phyloP scores from a whole-genome alignment of 2,888 invertebrate genomes.

The Callyntrura guangdongensis region DNA sequence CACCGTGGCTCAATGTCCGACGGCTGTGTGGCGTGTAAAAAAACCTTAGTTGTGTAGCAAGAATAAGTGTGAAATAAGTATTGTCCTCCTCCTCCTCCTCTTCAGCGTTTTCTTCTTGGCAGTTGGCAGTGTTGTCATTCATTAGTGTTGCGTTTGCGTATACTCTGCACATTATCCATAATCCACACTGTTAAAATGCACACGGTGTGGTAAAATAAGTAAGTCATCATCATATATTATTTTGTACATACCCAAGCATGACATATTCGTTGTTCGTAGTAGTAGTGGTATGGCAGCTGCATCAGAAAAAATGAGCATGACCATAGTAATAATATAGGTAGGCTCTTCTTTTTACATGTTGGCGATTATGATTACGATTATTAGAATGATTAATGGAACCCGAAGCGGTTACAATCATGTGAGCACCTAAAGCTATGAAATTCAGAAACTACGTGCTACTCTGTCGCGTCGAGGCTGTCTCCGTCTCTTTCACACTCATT shows the following conservation, averaged over 20 bases:
- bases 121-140: conserved; percentile 61
- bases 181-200: conserved; percentile 2
- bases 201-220: conserved; percentile 23
- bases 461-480: conserved; percentile 5
- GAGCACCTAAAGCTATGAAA: conserved; percentile 66
- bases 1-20: no score
- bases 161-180: neutral
- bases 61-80: conserved; percentile 22
- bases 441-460: conserved; percentile 52
- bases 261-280: neutral
- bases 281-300: neutral
- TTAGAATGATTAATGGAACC: conserved; percentile 77
- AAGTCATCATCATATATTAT: conserved; percentile 30
- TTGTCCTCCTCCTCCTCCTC: conserved; percentile 64
- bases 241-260: neutral
- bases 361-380: conserved; percentile 69
- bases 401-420: conserved; percentile 71
- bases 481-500: conserved; percentile 31
- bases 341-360: conserved; percentile 53
- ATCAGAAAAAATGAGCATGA: conserved; percentile 48
- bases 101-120: conserved; percentile 49
- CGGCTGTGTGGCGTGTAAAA: no score
- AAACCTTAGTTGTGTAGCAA: neutral
- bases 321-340: conserved; percentile 26
- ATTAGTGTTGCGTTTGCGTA: conserved; percentile 1